These are phyloP conservation scores for Graptemys geographica DNA, from an alignment of 2,797 vertebrate genomes.

Conservation along the genomic window DNA sequence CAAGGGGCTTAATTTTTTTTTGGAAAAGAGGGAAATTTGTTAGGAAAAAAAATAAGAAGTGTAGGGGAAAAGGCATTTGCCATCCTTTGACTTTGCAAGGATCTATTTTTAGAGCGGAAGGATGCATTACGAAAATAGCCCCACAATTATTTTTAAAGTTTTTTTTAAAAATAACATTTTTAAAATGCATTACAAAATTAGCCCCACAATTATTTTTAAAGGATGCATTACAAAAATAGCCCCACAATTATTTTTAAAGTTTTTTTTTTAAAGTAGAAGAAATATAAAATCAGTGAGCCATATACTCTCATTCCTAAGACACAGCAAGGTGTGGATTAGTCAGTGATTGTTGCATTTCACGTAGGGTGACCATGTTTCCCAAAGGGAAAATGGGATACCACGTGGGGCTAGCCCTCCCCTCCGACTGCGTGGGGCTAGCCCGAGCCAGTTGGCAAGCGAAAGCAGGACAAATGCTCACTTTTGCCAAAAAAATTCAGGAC, in stretches of 20 bases:
- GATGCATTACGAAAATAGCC: not conserved
- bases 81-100: not conserved
- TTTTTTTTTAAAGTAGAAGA: not conserved
- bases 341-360: not conserved
- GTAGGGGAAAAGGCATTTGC: not conserved
- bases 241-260: not conserved
- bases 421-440: too few relatives aligned
- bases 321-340: not conserved
- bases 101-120: not conserved
- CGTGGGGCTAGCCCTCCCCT: too few relatives aligned
- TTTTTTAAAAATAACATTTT: not conserved
- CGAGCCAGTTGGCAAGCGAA: not conserved
- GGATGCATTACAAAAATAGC: not conserved
- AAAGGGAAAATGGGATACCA: too few relatives aligned
- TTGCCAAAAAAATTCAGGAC: too few relatives aligned
- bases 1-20: not conserved
- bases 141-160: not conserved
- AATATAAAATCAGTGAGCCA: not conserved
- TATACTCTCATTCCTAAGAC: not conserved
- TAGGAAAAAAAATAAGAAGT: not conserved
- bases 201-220: not conserved
- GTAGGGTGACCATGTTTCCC: too few relatives aligned
- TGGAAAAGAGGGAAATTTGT: not conserved
- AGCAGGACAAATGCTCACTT: not conserved
- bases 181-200: not conserved